Evolutionary conservation across 2,113 vertebrate genomes (phyloP).

Genomic region (Dromaius novaehollandiae): DNA sequence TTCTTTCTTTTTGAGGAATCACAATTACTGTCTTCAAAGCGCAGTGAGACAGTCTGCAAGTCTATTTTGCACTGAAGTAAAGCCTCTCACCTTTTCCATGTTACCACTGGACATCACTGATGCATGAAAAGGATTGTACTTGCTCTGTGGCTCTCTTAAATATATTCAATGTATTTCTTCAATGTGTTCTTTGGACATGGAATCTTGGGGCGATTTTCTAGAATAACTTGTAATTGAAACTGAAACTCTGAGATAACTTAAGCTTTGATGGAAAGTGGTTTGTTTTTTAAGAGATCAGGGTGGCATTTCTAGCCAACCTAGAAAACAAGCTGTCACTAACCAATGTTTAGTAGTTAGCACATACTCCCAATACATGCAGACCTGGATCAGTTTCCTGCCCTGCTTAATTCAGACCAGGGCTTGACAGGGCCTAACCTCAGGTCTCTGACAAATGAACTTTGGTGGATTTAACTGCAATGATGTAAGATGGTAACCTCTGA

Average conservation of each 20-base stretch:
- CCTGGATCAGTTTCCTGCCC: accelerated
- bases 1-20: background rate
- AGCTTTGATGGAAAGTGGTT: background rate
- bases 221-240: background rate
- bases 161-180: background rate
- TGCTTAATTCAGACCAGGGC: background rate
- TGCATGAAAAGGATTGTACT: background rate
- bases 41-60: background rate
- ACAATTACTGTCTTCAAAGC: background rate
- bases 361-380: accelerated
- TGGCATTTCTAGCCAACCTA: background rate
- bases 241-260: background rate
- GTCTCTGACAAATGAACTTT: background rate
- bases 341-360: background rate
- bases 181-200: background rate
- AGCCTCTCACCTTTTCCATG: background rate
- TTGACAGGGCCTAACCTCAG: background rate
- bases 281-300: background rate
- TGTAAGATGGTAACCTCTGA: background rate
- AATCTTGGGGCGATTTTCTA: background rate
- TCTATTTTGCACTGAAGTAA: background rate
- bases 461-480: background rate
- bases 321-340: background rate
- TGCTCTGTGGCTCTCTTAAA: background rate
- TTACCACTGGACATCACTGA: background rate